Percentiles rank a stretch among this genome's conserved stretches.
phyloP scores from a whole-genome alignment of 2,113 vertebrate species.

The Lasiurus cinereus region DNA sequence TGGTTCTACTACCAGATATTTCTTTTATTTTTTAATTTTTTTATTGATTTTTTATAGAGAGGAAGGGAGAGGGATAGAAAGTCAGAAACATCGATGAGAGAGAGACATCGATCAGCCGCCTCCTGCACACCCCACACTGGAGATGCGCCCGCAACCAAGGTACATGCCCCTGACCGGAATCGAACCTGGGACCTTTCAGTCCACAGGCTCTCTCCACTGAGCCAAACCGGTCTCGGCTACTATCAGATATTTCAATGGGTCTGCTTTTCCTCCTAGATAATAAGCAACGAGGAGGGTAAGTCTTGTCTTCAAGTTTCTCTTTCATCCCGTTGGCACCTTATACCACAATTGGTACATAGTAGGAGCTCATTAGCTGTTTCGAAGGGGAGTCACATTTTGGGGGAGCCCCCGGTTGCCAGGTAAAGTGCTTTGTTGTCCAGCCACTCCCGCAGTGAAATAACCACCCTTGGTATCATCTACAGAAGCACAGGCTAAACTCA shows the following conservation, averaged over 20 bases:
- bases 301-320: neutral
- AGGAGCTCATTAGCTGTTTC: neutral
- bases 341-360: too few species aligned
- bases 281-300: neutral
- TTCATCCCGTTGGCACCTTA: neutral
- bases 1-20: neutral
- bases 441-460: neutral
- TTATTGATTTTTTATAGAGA: too few species aligned
- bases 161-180: too few species aligned
- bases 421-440: neutral
- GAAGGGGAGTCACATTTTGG: neutral
- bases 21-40: too few species aligned
- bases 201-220: too few species aligned
- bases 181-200: too few species aligned
- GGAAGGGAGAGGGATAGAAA: too few species aligned
- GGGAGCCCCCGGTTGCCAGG: neutral
- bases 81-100: too few species aligned
- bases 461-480: neutral
- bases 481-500: neutral
- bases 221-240: neutral
- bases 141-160: too few species aligned
- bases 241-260: too few species aligned
- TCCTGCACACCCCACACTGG: too few species aligned
- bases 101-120: too few species aligned
- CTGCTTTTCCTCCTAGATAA: neutral